Evolutionary conservation across 2,888 invertebrate species (phyloP), one percentile per base, ranked within the genome.

Genomic region (Plusia festucae): DNA sequence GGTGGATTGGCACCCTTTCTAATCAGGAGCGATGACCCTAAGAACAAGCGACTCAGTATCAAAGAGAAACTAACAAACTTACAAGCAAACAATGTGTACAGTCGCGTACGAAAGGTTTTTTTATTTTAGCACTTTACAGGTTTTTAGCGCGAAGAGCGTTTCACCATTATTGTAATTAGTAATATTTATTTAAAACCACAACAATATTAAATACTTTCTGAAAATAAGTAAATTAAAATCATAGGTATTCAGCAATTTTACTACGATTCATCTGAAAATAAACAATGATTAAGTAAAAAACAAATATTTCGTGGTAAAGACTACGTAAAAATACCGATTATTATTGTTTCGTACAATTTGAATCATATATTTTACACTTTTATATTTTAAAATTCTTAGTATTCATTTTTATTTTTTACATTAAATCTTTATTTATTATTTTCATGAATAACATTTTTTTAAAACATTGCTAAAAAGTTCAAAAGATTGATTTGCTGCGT

Each of bases 1-100:
- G 40, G 40, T n/a, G 40, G 40, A 40, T 40, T n/a, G 40, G 46
- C 2, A 49, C 46, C 46, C 46, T 49, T 20, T 46, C 18, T 49
- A 49, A 49, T 49, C 46, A 49, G 20, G 46, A 49, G 20, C 46
- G 20, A 20, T 49, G 18, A 40, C 40, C 40, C 40, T n/a, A 9
- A 30, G 30, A 30, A 30, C 30, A 30, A 30, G 30, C 30, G 9
- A 9, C 30, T 30, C 30, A 30, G 30, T 9, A 30, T 40, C 40
- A 40, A 40, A 40, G 40, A 40, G 40, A 40, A 40, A n/a, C n/a
- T n/a, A n/a, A 40, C n/a, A n/a, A n/a, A 40, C 40, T 13, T 13
- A 13, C 13, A n/a, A n/a, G n/a, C 40, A 40, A 40, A 40, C 40
- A 40, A 40, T 40, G 1, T 40, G n/a, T 40, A 40, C 40, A 40